Base-by-base conservation (phyloP, 2,113 vertebrate genomes). In the Lethenteron camtschaticum region DNA sequence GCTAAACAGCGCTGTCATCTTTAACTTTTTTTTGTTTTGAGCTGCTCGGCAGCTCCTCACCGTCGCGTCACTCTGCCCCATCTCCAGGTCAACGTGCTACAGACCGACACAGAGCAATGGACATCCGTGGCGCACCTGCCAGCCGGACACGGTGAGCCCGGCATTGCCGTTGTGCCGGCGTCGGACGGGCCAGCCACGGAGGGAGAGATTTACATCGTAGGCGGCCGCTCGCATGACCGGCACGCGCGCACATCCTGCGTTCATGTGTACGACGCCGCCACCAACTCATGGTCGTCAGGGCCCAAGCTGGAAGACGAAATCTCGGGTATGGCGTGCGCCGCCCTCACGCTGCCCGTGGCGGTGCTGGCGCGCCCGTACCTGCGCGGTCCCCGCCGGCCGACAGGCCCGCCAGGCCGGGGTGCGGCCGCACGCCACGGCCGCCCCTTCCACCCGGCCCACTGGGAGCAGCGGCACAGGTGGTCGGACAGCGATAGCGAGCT, bases 221-320 rank as follows among this genome's bases (percentile, higher is more conserved):
- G 92, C 3, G 94, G 94, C 56, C 84, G 92, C 73, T 96, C 94
- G 1, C 89, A 95, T 68, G 85, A 99, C 80, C 85, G 81, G 56
- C 82, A 85, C 77, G 84, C 82, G 74, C 83, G 88, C 71, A 90
- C 84, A 76, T 87, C 87, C 74, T 88, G 92, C 0, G 86, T 96
- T 70, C 90, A 95, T 74, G 77, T 89, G 74, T 95, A 89, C 0
- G 79, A 90, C 66, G 73, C 80, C 7, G 80, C 82, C 56, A 77
- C 78, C 14, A 86, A 87, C 73, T 79, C 82, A 63, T 96, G 90
- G 94, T 82, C 85, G 71, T 83, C 74, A 9, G 86, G 82, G 2
- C 83, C 82, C 0, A 80, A 84, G 60, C 76, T 99, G 57, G 86
- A 86, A 75, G 85, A 86, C 73, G 84, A 85, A 0, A 85, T 95